These are phyloP conservation scores for Tenebrio molitor DNA, from an alignment of 1,140 invertebrate species.

Conservation along the genomic window DNA sequence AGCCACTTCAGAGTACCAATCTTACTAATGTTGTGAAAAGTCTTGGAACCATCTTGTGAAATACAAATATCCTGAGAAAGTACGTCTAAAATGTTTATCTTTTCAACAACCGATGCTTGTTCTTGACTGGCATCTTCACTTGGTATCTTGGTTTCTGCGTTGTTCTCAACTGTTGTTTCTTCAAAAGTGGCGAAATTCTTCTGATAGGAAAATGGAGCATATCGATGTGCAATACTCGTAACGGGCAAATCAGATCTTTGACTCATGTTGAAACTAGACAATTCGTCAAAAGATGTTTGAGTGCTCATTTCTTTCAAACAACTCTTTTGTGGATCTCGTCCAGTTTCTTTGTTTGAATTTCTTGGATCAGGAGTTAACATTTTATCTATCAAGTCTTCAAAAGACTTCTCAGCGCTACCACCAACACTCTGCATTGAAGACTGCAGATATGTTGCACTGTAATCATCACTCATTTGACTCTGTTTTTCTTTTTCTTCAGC, in stretches of 20 bases:
- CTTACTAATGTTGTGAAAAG: not conserved
- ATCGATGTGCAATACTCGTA: not conserved
- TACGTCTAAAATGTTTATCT: not conserved
- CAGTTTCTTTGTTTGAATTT: not conserved
- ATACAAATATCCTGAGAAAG: not conserved
- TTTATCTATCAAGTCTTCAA: slow-evolving; percentile 3
- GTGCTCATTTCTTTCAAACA: slow-evolving; percentile 1
- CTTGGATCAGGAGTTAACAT: not conserved
- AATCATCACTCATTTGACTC: no score
- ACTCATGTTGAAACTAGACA: not conserved
- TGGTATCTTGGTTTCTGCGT: no score
- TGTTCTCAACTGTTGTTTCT: not conserved
- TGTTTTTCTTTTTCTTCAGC: no score
- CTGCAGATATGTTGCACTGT: no score
- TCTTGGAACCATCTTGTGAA: not conserved
- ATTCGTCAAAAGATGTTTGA: slow-evolving; percentile 9
- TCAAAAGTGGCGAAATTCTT: no score
- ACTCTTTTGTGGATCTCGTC: not conserved
- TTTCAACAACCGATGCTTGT: not conserved
- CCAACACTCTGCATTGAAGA: no score
- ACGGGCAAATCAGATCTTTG: not conserved
- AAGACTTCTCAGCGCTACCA: no score
- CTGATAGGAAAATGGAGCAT: not conserved
- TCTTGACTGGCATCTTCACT: not conserved
- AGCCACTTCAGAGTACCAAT: slow-evolving; percentile 1